Percentiles rank a stretch among this genome's conserved stretches.
Evolutionary conservation across 2,888 invertebrate species (phyloP).

Genomic region (Microctonus hyperodae): DNA sequence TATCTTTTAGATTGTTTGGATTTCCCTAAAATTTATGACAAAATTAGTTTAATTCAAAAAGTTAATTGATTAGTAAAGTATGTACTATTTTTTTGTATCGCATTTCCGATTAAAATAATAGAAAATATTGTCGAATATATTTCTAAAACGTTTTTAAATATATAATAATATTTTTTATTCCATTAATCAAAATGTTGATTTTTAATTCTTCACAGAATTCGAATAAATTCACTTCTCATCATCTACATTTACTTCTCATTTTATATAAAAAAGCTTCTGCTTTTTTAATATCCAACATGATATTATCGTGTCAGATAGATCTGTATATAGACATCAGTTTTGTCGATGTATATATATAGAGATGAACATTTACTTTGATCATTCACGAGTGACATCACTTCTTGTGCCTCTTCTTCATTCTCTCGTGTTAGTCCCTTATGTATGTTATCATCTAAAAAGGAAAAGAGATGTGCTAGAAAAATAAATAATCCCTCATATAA

Average conservation of each 20-base stretch:
- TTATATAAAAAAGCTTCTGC: too few relatives aligned
- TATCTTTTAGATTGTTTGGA: conserved; percentile 9
- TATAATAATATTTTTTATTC: too few relatives aligned
- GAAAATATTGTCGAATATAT: too few relatives aligned
- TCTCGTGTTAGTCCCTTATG: conserved; percentile 6
- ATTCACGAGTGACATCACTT: conserved; percentile 16
- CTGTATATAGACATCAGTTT: background rate
- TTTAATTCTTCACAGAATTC: too few relatives aligned
- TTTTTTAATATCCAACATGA: background rate
- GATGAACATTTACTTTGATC: conserved; percentile 24
- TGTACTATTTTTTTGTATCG: too few relatives aligned
- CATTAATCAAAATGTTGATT: too few relatives aligned
- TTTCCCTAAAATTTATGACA: background rate
- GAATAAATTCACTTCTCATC: too few relatives aligned
- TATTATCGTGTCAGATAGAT: background rate
- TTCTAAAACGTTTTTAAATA: too few relatives aligned
- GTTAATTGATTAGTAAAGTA: background rate
- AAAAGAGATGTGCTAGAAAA: conserved; percentile 13
- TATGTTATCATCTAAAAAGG: background rate
- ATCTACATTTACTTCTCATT: background rate
- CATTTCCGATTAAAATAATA: too few relatives aligned
- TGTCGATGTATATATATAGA: background rate
- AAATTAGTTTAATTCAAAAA: background rate
- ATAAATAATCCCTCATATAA: background rate
- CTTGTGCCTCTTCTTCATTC: background rate